Conservation (phyloP, 1,140 invertebrate species). For the Homarus americanus region DNA sequence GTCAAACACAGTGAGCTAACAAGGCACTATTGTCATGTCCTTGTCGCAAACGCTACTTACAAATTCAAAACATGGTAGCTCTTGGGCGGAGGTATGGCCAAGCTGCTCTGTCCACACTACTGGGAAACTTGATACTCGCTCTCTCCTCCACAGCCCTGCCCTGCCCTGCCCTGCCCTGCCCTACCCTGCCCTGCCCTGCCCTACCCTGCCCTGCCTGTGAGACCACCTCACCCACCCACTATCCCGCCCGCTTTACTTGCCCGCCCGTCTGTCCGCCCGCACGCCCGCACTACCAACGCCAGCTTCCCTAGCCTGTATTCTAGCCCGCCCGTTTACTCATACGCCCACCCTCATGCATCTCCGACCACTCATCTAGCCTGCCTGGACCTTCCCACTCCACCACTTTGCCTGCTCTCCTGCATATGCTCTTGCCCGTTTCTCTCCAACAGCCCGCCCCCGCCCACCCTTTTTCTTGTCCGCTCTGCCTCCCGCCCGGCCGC, state of each 20-base stretch:
- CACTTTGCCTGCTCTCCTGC: neutral
- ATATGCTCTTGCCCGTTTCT: neutral
- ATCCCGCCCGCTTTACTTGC: neutral
- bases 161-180: neutral
- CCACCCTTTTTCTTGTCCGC: neutral
- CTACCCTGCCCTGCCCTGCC: neutral
- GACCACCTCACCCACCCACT: neutral
- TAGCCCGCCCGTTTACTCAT: neutral
- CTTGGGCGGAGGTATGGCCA: neutral
- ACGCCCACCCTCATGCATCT: neutral
- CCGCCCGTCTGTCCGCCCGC: neutral
- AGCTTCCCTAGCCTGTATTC: neutral
- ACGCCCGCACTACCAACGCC: neutral
- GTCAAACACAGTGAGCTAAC: slow-evolving; percentile 30
- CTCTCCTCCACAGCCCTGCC: neutral
- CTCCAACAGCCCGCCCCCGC: too few species aligned
- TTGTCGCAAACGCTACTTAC: slow-evolving; percentile 41
- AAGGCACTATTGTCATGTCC: slow-evolving; percentile 8
- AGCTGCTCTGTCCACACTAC: slow-evolving; percentile 12
- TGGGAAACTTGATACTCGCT: slow-evolving; percentile 19
- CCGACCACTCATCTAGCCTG: neutral
- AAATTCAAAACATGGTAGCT: slow-evolving; percentile 29
- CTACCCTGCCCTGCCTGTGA: neutral
- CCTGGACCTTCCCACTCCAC: neutral
- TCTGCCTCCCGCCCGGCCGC: neutral